A percentile compares a stretch with the other conserved stretches of the same genome.
Conservation (phyloP, 2,113 vertebrate species). For the Antennarius striatus region DNA sequence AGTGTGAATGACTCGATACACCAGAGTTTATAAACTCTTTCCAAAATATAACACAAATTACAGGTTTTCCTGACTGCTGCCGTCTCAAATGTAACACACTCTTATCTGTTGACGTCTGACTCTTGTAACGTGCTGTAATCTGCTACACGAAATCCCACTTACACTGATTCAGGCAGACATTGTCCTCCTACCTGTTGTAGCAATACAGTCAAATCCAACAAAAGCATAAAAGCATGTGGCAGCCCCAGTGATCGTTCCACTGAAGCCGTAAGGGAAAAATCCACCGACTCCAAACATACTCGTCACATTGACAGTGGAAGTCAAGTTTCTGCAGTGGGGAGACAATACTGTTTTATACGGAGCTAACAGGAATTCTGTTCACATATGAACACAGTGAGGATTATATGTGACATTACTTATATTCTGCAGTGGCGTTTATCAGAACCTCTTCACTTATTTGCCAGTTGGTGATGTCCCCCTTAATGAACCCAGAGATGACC, state of each 20-base stretch:
- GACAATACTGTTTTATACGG: background rate
- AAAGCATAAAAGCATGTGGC: slow-evolving; percentile 90
- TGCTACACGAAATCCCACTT: too few relatives aligned
- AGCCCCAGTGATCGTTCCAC: slow-evolving; percentile 85
- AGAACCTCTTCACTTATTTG: slow-evolving; percentile 73
- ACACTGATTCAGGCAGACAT: background rate
- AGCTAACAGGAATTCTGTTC: background rate
- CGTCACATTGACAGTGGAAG: slow-evolving; percentile 64
- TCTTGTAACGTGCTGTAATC: too few relatives aligned
- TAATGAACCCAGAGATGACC: slow-evolving; percentile 83
- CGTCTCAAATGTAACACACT: too few relatives aligned
- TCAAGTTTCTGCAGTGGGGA: slow-evolving; percentile 74
- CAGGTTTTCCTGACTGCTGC: too few relatives aligned
- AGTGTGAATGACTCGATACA: too few relatives aligned
- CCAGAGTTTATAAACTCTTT: too few relatives aligned
- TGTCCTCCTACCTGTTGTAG: slow-evolving; percentile 79
- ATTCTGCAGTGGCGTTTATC: slow-evolving; percentile 46
- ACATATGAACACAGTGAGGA: background rate
- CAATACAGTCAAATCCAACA: slow-evolving; percentile 90
- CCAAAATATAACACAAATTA: too few relatives aligned
- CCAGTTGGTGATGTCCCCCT: slow-evolving; percentile 84
- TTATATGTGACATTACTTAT: slow-evolving; percentile 47
- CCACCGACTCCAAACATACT: slow-evolving; percentile 80
- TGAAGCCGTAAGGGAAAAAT: slow-evolving; percentile 86
- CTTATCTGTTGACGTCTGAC: too few relatives aligned